Conservation (phyloP, 2,797 vertebrate genomes). For the Crenichthys baileyi region DNA sequence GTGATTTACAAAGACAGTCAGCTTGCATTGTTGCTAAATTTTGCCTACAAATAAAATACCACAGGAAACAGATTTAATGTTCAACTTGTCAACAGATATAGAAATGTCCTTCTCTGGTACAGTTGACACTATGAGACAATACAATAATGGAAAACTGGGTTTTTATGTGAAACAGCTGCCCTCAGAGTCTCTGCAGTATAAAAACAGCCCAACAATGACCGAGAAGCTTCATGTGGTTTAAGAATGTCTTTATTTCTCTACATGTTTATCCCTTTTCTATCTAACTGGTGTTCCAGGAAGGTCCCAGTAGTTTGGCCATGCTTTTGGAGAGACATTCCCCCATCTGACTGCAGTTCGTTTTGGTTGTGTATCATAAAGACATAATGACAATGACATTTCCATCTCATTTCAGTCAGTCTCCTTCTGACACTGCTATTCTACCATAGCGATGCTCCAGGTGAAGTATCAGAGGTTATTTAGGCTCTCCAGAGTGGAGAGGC, state of each 20-base stretch:
- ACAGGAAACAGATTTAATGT: constrained; percentile 8
- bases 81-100: constrained; percentile 14
- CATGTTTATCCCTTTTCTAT: constrained; percentile 23
- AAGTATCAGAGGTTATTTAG: constrained; percentile 40
- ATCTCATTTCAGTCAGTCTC: constrained; percentile 51
- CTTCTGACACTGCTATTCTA: constrained; percentile 49
- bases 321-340: constrained; percentile 58
- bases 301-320: constrained; percentile 47
- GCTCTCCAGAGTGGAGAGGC: constrained; percentile 38
- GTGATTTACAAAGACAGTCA: too few relatives aligned
- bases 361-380: constrained; percentile 66
- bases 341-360: constrained; percentile 69
- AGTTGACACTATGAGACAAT: not conserved
- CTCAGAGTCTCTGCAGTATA: not conserved
- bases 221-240: not conserved
- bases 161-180: constrained; percentile 12
- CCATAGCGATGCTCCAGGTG: constrained; percentile 14
- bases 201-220: not conserved
- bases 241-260: constrained; percentile 17
- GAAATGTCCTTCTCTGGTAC: not conserved
- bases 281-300: constrained; percentile 67
- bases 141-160: constrained; percentile 17
- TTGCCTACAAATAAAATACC: too few relatives aligned
- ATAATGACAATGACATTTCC: constrained; percentile 65
- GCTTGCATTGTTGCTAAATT: too few relatives aligned